Percentiles rank a stretch among this genome's conserved stretches.
These are phyloP conservation scores for Leptinotarsa lineolata DNA, from an alignment of 1,140 invertebrate genomes.

Conservation along the genomic window DNA sequence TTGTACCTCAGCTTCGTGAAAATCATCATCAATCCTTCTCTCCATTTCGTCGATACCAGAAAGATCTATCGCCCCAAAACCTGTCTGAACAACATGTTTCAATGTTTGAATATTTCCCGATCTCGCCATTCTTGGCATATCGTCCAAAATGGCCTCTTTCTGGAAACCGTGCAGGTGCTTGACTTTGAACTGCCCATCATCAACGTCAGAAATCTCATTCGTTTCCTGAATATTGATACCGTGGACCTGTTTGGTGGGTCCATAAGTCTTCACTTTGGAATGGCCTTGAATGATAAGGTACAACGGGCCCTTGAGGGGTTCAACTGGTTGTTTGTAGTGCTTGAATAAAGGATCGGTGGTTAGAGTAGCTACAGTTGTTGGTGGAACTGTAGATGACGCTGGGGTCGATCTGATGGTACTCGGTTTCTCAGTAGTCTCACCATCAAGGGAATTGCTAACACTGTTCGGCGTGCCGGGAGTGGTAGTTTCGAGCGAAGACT, in stretches of 20 bases:
- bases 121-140: slow-evolving; percentile 42
- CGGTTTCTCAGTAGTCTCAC: slow-evolving; percentile 51
- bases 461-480: slow-evolving; percentile 10
- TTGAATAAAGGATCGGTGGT: slow-evolving; percentile 64
- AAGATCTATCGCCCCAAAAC: slow-evolving; percentile 51
- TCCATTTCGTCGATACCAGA: slow-evolving; percentile 34
- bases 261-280: slow-evolving; percentile 81
- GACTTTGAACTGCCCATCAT: slow-evolving; percentile 48
- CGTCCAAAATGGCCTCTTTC: slow-evolving; percentile 49
- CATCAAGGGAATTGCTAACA: slow-evolving; percentile 32
- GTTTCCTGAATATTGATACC: slow-evolving; percentile 58
- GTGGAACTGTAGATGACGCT: slow-evolving; percentile 51
- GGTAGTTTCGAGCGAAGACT: slow-evolving; percentile 10
- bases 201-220: slow-evolving; percentile 57
- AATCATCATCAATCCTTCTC: slow-evolving; percentile 56
- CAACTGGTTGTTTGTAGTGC: slow-evolving; percentile 68
- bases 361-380: slow-evolving; percentile 51
- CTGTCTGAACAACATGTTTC: slow-evolving; percentile 50
- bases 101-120: slow-evolving; percentile 49
- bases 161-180: slow-evolving; percentile 61
- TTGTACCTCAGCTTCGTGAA: slow-evolving; percentile 61
- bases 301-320: slow-evolving; percentile 67
- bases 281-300: slow-evolving; percentile 82
- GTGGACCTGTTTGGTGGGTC: slow-evolving; percentile 63
- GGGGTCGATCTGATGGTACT: slow-evolving; percentile 40